Percentiles rank a stretch among this genome's conserved stretches.
phyloP scores from a whole-genome alignment of 1,140 invertebrate species.

The Drosophila neocordata region DNA sequence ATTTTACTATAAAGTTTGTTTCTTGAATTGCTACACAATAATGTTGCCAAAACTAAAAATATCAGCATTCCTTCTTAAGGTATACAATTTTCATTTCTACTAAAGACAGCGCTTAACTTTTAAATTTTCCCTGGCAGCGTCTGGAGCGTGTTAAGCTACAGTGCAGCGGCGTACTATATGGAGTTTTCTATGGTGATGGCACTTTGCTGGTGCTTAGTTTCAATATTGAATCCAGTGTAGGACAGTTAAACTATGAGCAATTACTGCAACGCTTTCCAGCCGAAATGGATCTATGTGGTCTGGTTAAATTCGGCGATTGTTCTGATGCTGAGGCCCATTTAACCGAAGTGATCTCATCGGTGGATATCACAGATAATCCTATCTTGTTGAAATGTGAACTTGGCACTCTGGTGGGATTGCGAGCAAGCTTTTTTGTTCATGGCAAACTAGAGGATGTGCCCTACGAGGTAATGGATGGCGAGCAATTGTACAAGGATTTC shows the following conservation, averaged over 20 bases:
- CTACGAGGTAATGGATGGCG: conserved; percentile 86
- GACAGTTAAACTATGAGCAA: conserved; percentile 84
- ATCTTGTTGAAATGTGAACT: conserved; percentile 86
- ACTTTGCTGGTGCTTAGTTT: conserved; percentile 87
- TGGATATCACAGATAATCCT: conserved; percentile 90
- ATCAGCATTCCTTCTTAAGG: conserved; percentile 83
- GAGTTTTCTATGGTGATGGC: conserved; percentile 87
- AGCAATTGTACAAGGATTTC: conserved; percentile 87
- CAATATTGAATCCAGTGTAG: conserved; percentile 85
- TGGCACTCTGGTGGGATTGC: conserved; percentile 84
- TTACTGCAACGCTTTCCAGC: conserved; percentile 88
- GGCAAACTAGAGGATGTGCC: conserved; percentile 87
- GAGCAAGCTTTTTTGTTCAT: conserved; percentile 88
- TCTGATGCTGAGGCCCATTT: conserved; percentile 84
- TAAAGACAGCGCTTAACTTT: neutral
- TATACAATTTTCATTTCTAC: conserved; percentile 39
- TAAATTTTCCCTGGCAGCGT: conserved; percentile 83
- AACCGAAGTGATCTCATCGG: conserved; percentile 87
- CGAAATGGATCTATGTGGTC: conserved; percentile 89
- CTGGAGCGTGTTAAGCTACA: conserved; percentile 84
- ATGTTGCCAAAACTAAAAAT: conserved; percentile 84
- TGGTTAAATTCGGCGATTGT: conserved; percentile 86
- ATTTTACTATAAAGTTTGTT: conserved; percentile 29
- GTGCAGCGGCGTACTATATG: conserved; percentile 88
- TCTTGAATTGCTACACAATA: conserved; percentile 16